Evolutionary conservation across 92 coral and sea anemone genomes (phyloP).

Genomic region (Epizoanthus ramosus): DNA sequence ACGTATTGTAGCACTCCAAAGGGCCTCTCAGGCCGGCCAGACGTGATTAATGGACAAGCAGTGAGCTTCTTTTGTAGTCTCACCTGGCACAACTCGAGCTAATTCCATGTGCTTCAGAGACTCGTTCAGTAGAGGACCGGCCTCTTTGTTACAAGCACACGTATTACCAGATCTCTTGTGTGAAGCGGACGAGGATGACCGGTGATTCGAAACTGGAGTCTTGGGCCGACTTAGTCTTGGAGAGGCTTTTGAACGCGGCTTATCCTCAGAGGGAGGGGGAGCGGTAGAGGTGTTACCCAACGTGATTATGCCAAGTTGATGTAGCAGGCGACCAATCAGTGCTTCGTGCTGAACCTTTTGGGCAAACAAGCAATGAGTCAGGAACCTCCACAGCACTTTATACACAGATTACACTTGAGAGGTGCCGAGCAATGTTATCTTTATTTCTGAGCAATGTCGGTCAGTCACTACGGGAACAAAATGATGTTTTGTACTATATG

Average conservation of each 20-base stretch:
- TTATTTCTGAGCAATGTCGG: too few species aligned
- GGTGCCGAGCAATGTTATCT: too few species aligned
- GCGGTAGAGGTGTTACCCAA: conserved; percentile 64
- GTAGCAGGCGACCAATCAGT: conserved; percentile 63
- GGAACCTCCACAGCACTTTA: too few species aligned
- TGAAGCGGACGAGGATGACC: conserved; percentile 33
- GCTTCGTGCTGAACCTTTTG: conserved; percentile 65
- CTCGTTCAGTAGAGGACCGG: conserved; percentile 69
- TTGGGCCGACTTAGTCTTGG: conserved; percentile 67
- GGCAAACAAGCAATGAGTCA: neutral
- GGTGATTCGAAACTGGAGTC: conserved; percentile 37
- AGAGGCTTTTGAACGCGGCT: conserved; percentile 59
- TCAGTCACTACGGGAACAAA: too few species aligned
- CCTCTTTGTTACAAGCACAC: conserved; percentile 43
- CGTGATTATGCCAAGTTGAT: conserved; percentile 65
- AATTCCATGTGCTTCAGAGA: conserved; percentile 80
- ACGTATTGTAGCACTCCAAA: too few species aligned
- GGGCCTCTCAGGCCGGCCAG: neutral
- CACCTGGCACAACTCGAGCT: conserved; percentile 73
- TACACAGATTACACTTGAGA: too few species aligned
- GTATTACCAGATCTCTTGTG: conserved; percentile 54
- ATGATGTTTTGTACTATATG: too few species aligned
- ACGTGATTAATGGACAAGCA: neutral
- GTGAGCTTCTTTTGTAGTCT: neutral
- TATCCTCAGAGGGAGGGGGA: conserved; percentile 58